A percentile compares a stretch with the other conserved stretches of the same genome.
These are phyloP conservation scores for Neelides folsomi DNA, from an alignment of 2,888 invertebrate species.

Conservation along the genomic window DNA sequence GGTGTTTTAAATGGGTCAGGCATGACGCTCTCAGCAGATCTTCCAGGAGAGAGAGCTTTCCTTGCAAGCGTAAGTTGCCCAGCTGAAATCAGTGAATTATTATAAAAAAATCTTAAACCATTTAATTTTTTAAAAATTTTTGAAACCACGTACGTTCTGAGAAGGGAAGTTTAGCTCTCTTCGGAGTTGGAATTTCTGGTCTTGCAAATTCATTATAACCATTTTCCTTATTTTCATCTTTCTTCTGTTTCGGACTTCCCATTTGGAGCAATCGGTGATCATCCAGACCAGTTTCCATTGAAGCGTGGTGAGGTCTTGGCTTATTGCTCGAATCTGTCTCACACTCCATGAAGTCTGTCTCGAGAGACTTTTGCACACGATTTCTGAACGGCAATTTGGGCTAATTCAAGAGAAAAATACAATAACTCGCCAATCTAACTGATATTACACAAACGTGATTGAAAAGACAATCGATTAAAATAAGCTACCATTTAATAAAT, in stretches of 20 bases:
- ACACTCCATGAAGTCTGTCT: constrained; percentile 26
- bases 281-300: constrained; percentile 39
- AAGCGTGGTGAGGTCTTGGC: constrained; percentile 34
- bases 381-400: constrained; percentile 7
- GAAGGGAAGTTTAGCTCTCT: too few species aligned
- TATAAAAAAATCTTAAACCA: too few species aligned
- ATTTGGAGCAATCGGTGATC: constrained; percentile 36
- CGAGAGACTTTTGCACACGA: constrained; percentile 28
- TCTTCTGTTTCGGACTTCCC: constrained; percentile 31
- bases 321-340: constrained; percentile 17
- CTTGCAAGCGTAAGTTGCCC: constrained; percentile 1
- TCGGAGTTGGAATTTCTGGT: not conserved
- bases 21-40: constrained; percentile 42
- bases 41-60: constrained; percentile 37
- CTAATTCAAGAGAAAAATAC: too few species aligned
- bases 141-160: too few species aligned
- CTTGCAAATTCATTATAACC: constrained; percentile 4
- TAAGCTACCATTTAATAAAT: too few species aligned
- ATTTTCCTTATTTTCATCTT: constrained; percentile 26
- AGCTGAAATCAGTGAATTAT: not conserved
- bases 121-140: too few species aligned
- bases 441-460: too few species aligned
- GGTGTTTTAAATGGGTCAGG: constrained; percentile 36
- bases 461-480: too few species aligned
- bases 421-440: too few species aligned